Percentiles rank a stretch among this genome's conserved stretches.
These are phyloP conservation scores for Leucoma salicis DNA, from an alignment of 2,888 invertebrate species.

Conservation along the genomic window DNA sequence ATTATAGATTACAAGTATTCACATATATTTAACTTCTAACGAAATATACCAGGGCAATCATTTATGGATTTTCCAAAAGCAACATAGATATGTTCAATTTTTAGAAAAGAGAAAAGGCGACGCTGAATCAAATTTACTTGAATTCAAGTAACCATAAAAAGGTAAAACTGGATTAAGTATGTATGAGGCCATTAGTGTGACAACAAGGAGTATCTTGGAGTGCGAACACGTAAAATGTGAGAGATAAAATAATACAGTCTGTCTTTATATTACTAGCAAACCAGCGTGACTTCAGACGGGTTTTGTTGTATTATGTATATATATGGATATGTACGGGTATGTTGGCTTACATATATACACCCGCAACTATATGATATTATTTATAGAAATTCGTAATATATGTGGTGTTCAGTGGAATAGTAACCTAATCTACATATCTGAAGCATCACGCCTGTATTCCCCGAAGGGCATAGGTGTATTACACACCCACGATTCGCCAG, in stretches of 20 bases:
- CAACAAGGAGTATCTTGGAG: conserved; percentile 8
- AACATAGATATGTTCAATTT: conserved; percentile 11
- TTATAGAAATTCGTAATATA: too few relatives aligned
- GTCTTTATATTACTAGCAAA: conserved; percentile 10
- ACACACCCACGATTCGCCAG: too few relatives aligned
- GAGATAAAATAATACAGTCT: conserved; percentile 11
- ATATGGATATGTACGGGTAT: too few relatives aligned
- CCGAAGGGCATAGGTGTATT: too few relatives aligned
- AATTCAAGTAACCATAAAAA: conserved; percentile 28
- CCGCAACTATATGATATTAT: too few relatives aligned
- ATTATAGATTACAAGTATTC: too few relatives aligned
- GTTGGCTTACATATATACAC: too few relatives aligned
- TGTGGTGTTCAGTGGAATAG: too few relatives aligned
- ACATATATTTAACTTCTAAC: background rate
- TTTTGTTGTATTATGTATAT: too few relatives aligned
- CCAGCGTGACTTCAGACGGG: too few relatives aligned
- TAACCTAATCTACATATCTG: too few relatives aligned
- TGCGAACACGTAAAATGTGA: conserved; percentile 16
- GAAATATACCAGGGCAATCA: conserved; percentile 1
- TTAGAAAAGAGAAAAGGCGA: conserved; percentile 14
- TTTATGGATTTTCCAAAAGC: conserved; percentile 7
- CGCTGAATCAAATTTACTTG: conserved; percentile 16
- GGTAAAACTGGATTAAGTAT: conserved; percentile 42
- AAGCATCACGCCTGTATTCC: too few relatives aligned
- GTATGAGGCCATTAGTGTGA: conserved; percentile 43